Percentiles rank a stretch among this genome's conserved stretches.
These are phyloP conservation scores for Anolis apletophallus DNA, from an alignment of 2,797 vertebrate species.

Conservation along the genomic window DNA sequence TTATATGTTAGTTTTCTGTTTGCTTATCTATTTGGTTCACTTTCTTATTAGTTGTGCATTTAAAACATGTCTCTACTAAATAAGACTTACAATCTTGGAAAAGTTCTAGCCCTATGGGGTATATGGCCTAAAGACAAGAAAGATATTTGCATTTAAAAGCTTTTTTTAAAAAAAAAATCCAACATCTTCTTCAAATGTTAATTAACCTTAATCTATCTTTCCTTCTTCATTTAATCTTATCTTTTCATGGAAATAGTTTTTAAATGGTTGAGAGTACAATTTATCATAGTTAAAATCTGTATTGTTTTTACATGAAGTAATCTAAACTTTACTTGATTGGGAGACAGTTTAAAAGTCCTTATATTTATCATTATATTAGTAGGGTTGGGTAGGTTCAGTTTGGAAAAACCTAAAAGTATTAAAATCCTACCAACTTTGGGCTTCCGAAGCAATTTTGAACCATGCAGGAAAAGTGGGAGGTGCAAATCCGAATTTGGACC, in stretches of 20 bases:
- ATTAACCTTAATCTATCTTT: not conserved
- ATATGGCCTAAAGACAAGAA: not conserved
- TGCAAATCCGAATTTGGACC: too few relatives aligned
- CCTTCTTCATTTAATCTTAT: not conserved
- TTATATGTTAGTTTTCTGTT: not conserved
- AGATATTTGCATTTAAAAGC: constrained; percentile 10
- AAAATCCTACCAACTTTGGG: too few relatives aligned
- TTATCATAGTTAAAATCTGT: not conserved
- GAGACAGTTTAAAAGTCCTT: not conserved
- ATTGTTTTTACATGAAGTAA: not conserved
- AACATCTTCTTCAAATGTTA: too few relatives aligned
- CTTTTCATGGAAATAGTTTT: not conserved
- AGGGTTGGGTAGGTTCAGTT: too few relatives aligned
- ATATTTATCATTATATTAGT: not conserved
- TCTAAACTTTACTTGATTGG: not conserved
- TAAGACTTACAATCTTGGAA: not conserved
- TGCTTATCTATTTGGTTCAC: constrained; percentile 12
- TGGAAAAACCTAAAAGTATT: too few relatives aligned
- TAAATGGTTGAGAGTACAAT: not conserved
- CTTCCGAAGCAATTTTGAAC: too few relatives aligned
- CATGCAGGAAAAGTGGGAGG: too few relatives aligned
- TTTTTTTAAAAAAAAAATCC: not conserved
- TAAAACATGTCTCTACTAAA: not conserved
- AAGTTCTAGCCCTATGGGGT: not conserved
- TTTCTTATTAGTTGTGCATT: not conserved